Base-by-base conservation (phyloP, 1,140 invertebrate species). In the Chironomus striatipennis region DNA sequence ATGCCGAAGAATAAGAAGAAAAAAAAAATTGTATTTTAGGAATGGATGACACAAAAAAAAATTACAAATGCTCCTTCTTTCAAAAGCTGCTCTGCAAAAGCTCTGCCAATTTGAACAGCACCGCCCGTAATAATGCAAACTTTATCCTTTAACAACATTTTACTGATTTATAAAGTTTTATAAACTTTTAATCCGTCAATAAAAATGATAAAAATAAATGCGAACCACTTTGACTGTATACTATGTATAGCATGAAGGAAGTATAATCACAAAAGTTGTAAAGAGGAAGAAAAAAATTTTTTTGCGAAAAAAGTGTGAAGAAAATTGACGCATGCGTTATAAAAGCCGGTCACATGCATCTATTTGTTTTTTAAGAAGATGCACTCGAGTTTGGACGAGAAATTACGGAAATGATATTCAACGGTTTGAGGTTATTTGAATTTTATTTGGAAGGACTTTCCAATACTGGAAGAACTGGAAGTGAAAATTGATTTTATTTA, bases 101-200 rank as follows among this genome's bases (percentile, higher is more conserved):
- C 85, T 74, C 88, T 85, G 15, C 91, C 91, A 73, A 93, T 89
- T 57, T 90, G 90, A 74, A 87, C 85, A 42, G 90, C 89, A 17
- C 87, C 91, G 24, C 91, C 91, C 20, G 91, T 92, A 42, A 93
- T 85, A 57, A 93, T 81, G 74, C 89, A 90, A 74, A 91, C 87
- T 80, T 90, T 90, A 75, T 88, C 89, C 81, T 87, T 87, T 74
- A 90, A 79, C 78, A 88, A 88, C 88, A 90, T 90, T 75, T 67
- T 5, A 57, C 12, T 4, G 15, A 12, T 15, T 57, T 57, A n/a
- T n/a, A n/a, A n/a, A n/a, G n/a, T 57, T 57, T n/a, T 57, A 12
- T 15, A 57, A n/a, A 47, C 43, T 47, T 47, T 47, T 47, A 47
- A 34, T 34, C 24, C 24, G 24, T 34, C 24, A 34, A 34, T 34